phyloP scores from a whole-genome alignment of 2,888 invertebrate species.

The Cryptosula pallasiana region DNA sequence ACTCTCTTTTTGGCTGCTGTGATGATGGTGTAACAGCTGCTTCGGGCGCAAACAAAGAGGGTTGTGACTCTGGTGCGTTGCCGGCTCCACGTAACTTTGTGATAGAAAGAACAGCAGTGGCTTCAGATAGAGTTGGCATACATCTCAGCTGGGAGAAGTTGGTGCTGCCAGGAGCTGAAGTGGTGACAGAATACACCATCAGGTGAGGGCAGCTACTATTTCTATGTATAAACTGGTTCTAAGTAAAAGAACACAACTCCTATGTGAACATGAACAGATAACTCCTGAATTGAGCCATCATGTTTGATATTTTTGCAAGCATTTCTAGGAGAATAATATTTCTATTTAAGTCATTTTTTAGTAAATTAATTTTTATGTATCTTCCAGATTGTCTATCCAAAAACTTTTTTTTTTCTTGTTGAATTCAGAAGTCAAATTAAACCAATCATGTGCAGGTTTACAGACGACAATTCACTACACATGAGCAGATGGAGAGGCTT shows the following conservation, averaged over 20 bases:
- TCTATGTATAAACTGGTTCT: no score
- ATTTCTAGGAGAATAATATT: no score
- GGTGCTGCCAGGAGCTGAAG: not conserved
- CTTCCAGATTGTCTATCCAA: no score
- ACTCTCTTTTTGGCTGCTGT: not conserved
- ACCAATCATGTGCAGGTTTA: not conserved
- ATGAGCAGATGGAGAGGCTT: not conserved
- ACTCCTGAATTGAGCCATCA: no score
- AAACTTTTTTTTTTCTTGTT: no score
- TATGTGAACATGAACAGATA: no score
- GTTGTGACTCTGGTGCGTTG: not conserved
- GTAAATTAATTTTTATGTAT: no score
- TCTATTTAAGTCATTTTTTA: no score
- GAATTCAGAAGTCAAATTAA: not conserved
- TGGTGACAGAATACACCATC: not conserved
- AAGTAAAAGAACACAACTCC: no score
- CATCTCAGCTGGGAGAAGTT: not conserved
- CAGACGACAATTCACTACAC: not conserved
- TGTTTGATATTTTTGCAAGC: no score
- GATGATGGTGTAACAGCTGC: conserved; percentile 1
- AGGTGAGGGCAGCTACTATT: no score
- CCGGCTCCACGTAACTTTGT: not conserved
- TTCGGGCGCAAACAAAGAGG: not conserved
- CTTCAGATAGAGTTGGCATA: not conserved
- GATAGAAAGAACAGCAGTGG: not conserved